Conservation (phyloP, 1,140 invertebrate species). For the Cotesia chilonis region DNA sequence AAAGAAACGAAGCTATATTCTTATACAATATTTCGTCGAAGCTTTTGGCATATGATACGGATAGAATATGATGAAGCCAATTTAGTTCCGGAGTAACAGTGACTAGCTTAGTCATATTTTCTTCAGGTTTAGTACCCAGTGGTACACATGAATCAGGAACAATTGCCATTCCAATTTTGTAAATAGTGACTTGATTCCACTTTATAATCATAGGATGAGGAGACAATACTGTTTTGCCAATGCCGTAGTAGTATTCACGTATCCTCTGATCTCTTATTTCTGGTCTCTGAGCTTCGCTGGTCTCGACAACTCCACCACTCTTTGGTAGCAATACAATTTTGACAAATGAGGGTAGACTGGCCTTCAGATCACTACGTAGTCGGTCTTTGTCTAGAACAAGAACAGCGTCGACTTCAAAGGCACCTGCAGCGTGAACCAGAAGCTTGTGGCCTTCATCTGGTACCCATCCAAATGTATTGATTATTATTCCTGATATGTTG, state of each 20-base stretch:
- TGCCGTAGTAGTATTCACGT: constrained; percentile 96
- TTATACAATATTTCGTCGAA: constrained; percentile 59
- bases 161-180: constrained; percentile 93
- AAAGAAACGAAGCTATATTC: constrained; percentile 20
- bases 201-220: constrained; percentile 92
- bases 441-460: constrained; percentile 88
- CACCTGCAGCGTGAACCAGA: constrained; percentile 85
- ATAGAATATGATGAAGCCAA: constrained; percentile 87
- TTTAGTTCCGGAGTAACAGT: constrained; percentile 77
- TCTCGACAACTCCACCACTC: constrained; percentile 94
- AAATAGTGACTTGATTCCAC: constrained; percentile 87
- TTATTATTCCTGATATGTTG: constrained; percentile 91
- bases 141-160: constrained; percentile 95
- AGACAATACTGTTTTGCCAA: constrained; percentile 78
- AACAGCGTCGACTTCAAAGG: constrained; percentile 95
- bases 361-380: constrained; percentile 91
- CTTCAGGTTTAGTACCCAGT: constrained; percentile 92
- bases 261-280: constrained; percentile 85
- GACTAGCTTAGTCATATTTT: constrained; percentile 92
- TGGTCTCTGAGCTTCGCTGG: constrained; percentile 74
- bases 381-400: constrained; percentile 97
- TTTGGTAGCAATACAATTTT: constrained; percentile 94
- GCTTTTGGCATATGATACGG: constrained; percentile 84
- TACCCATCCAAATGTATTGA: constrained; percentile 98
- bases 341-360: constrained; percentile 93